These are phyloP conservation scores for Urocitellus parryii DNA, from an alignment of 2,113 vertebrate genomes.

Conservation along the genomic window DNA sequence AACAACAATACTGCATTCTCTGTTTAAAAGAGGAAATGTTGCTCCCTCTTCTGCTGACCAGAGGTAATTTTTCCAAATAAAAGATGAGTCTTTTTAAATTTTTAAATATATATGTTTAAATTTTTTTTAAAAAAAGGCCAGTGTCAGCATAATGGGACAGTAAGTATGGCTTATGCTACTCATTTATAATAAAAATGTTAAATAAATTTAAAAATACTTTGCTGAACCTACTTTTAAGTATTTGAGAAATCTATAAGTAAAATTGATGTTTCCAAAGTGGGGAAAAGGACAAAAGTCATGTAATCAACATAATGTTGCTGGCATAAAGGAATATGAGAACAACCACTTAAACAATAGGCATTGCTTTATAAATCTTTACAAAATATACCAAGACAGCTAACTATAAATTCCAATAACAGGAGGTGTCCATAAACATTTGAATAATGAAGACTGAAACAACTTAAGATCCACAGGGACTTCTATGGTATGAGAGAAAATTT, in stretches of 20 bases:
- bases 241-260: conserved; percentile 42
- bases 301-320: not conserved
- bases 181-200: conserved; percentile 45
- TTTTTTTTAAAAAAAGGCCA: not conserved
- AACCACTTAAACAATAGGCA: not conserved
- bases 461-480: not conserved
- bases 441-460: not conserved
- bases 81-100: not conserved
- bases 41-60: conserved; percentile 88
- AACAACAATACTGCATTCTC: not conserved
- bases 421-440: not conserved
- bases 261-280: conserved; percentile 19
- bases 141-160: not conserved
- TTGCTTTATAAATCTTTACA: conserved; percentile 1
- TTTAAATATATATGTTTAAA: conserved; percentile 38
- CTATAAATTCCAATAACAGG: not conserved
- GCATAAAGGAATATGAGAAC: not conserved
- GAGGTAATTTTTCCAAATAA: conserved; percentile 56
- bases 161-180: not conserved
- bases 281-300: conserved; percentile 41
- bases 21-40: conserved; percentile 84
- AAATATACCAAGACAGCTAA: not conserved
- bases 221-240: not conserved
- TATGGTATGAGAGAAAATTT: not conserved
- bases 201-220: conserved; percentile 1